Conservation (phyloP, 1,140 invertebrate genomes). For the Papilio glaucus region DNA sequence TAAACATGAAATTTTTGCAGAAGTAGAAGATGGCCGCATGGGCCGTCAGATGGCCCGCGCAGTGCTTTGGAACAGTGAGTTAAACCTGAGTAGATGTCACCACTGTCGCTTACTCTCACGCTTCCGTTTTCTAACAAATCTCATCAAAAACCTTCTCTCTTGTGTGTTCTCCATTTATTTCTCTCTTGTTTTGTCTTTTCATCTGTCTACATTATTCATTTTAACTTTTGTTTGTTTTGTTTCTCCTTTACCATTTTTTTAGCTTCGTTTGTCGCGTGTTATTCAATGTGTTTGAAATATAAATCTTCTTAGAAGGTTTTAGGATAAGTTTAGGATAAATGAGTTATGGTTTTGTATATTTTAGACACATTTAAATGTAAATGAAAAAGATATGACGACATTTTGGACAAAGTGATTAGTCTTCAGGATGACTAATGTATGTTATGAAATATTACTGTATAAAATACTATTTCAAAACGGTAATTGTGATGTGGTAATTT, state of each 20-base stretch:
- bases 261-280: neutral
- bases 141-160: constrained; percentile 29
- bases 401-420: no score
- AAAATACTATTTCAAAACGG: no score
- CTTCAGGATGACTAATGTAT: no score
- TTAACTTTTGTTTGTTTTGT: constrained; percentile 10
- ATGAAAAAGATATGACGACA: no score
- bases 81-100: constrained; percentile 52
- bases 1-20: constrained; percentile 85
- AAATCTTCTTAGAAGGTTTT: no score
- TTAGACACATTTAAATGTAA: no score
- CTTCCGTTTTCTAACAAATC: constrained; percentile 40
- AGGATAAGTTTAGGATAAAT: no score
- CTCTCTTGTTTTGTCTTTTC: constrained; percentile 13
- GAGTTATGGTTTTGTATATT: no score
- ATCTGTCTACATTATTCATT: neutral
- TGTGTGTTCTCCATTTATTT: constrained; percentile 16
- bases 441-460: no score
- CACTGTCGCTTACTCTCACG: constrained; percentile 60
- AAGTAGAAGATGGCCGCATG: constrained; percentile 90
- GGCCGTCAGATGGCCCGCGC: constrained; percentile 89
- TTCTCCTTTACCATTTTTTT: neutral
- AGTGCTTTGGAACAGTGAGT: constrained; percentile 93
- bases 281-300: neutral
- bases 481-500: neutral